A percentile compares a stretch with the other conserved stretches of the same genome.
Evolutionary conservation across 2,888 invertebrate genomes (phyloP).

Genomic region (Blastobasis adustella): DNA sequence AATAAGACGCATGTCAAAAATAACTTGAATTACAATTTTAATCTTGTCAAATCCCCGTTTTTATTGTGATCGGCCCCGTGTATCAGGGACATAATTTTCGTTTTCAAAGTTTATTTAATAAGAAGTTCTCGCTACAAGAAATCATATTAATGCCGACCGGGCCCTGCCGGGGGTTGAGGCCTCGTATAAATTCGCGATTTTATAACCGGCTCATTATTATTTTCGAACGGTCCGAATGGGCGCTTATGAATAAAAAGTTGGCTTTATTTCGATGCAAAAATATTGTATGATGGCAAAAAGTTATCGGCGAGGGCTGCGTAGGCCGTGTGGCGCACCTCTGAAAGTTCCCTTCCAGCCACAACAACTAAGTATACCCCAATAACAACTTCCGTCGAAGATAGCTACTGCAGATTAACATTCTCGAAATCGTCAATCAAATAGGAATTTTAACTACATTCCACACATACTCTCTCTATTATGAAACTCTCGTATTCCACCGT

Average conservation of each 20-base stretch:
- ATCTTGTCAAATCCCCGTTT: constrained; percentile 72
- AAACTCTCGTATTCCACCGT: constrained; percentile 40
- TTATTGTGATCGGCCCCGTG: constrained; percentile 57
- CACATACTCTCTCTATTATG: constrained; percentile 48
- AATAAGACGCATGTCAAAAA: constrained; percentile 68
- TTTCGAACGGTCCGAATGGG: constrained; percentile 53
- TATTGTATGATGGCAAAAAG: constrained; percentile 53
- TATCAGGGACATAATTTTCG: constrained; percentile 60
- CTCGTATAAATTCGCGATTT: constrained; percentile 66
- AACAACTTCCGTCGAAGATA: constrained; percentile 12
- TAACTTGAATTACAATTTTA: constrained; percentile 73
- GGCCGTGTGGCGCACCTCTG: no score
- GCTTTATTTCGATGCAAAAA: constrained; percentile 66
- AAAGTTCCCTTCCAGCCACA: no score
- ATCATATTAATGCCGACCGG: constrained; percentile 51
- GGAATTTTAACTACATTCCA: constrained; percentile 38
- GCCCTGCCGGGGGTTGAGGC: constrained; percentile 30
- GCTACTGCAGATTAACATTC: constrained; percentile 30
- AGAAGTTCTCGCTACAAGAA: constrained; percentile 59
- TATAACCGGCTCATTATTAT: constrained; percentile 68
- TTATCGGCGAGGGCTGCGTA: constrained; percentile 24
- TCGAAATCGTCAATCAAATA: constrained; percentile 4
- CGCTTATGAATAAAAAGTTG: constrained; percentile 64
- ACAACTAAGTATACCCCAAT: no score
- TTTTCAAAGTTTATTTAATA: constrained; percentile 70